Conservation (phyloP, 2,113 vertebrate genomes). For the Periophthalmodon schlosseri region DNA sequence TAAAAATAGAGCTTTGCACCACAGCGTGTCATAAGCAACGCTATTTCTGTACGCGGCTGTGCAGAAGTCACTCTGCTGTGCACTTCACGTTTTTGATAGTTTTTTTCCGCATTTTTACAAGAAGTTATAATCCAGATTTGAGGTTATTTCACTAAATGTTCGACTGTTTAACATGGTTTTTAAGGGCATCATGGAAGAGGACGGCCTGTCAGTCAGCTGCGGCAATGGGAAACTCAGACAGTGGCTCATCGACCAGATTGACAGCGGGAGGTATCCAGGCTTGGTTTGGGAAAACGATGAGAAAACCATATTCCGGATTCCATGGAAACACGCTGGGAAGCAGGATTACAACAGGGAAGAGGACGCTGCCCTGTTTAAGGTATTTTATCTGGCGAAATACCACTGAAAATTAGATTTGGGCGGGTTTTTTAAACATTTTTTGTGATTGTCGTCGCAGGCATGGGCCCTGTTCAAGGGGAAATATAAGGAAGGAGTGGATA, state of each 20-base stretch:
- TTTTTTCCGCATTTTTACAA: neutral
- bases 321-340: constrained; percentile 98
- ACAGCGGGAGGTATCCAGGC: constrained; percentile 90
- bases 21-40: neutral
- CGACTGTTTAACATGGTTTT: constrained; percentile 5
- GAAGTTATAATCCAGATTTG: neutral
- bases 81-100: neutral
- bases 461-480: constrained; percentile 99
- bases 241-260: constrained; percentile 98
- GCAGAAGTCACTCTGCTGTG: neutral
- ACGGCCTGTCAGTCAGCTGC: constrained; percentile 85
- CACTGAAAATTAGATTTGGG: neutral
- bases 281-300: constrained; percentile 96
- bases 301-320: constrained; percentile 94
- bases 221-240: constrained; percentile 97
- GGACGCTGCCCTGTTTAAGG: constrained; percentile 98
- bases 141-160: neutral
- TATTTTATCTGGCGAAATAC: constrained; percentile 42
- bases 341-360: constrained; percentile 98
- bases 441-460: constrained; percentile 74
- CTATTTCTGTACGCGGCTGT: neutral
- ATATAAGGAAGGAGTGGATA: constrained; percentile 94
- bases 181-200: constrained; percentile 77
- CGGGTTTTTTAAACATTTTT: neutral
- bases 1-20: constrained; percentile 12